Base-by-base conservation (phyloP, 2,797 vertebrate species). In the Lutjanus argentimaculatus region DNA sequence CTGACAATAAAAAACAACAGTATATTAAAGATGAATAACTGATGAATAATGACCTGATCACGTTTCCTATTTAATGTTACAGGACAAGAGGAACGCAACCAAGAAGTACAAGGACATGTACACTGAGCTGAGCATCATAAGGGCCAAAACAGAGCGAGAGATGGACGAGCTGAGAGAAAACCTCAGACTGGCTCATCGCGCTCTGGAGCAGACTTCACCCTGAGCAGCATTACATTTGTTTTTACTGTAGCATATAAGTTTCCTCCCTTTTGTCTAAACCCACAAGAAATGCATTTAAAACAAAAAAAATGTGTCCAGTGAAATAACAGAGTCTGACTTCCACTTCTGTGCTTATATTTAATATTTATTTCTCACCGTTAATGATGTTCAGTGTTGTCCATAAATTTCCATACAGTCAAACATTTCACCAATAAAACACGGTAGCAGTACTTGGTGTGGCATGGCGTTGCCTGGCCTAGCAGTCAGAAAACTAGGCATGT, bases 161-260 rank as follows among this genome's bases (percentile, higher is more conserved):
- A 36, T 85, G 17, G 90, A 85, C 2, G 87, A 91, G 40, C 91
- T 96, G 77, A 91, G 89, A 66, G 93, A 95, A 62, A 94, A 95
- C 82, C 93, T 95, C 71, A 82, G 80, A 67, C 88, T 95, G 66
- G 90, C 91, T 43, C 93, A 91, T 16, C 79, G 79, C 48, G 94
- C 94, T 4, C 88, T 95, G 71, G 89, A 84, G 19, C 84, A 83
- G 9, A 82, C 66, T 5, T 80, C 86, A 22, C 46, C 63, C 0
- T 88, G 62, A 89, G 59, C 9, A 57, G 12, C 22, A 6, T 45
- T 3, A 42, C 49, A 21, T 45, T n/a, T 48, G 22, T 45, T 15
- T 66, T 22, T 15, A 68, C 67, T 65, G 58, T 3, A 55, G 52
- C 36, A 19, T 30, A 16, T 8, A 58, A 58, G 8, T 61, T 4